phyloP scores from a whole-genome alignment of 2,113 vertebrate genomes.

The Pangasianodon gigas region DNA sequence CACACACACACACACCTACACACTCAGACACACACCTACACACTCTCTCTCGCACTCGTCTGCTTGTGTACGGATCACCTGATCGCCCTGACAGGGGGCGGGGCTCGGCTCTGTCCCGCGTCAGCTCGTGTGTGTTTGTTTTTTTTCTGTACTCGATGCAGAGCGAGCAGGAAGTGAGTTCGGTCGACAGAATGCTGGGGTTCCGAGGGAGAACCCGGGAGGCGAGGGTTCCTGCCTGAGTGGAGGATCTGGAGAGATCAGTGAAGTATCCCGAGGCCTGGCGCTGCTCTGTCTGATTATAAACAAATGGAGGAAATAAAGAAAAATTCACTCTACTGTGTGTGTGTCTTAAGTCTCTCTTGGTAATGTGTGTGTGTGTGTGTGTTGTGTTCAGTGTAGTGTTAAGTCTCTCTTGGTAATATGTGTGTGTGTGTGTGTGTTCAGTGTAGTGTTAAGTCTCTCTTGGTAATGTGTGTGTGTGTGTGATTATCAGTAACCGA shows the following conservation, averaged over 20 bases:
- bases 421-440: neutral
- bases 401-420: neutral
- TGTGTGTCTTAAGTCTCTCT: neutral
- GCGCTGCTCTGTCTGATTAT: conserved; percentile 39
- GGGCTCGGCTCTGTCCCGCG: neutral
- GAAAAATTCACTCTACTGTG: conserved; percentile 18
- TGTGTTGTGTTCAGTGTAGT: neutral
- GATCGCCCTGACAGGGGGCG: neutral
- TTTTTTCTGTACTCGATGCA: conserved; percentile 1
- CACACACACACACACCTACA: neutral
- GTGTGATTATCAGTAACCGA: neutral
- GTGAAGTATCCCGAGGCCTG: neutral
- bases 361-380: neutral
- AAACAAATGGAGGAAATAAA: conserved; percentile 42
- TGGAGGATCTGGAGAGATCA: neutral
- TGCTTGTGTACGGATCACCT: conserved; percentile 8
- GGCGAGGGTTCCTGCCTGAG: neutral
- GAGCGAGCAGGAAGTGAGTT: conserved; percentile 7
- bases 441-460: neutral
- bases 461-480: neutral
- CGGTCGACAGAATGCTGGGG: neutral
- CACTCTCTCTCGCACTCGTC: neutral
- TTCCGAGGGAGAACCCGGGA: conserved; percentile 1
- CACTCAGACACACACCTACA: neutral
- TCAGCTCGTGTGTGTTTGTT: neutral